Evolutionary conservation across 2,888 invertebrate genomes (phyloP).

Genomic region (Pheosia tremula): DNA sequence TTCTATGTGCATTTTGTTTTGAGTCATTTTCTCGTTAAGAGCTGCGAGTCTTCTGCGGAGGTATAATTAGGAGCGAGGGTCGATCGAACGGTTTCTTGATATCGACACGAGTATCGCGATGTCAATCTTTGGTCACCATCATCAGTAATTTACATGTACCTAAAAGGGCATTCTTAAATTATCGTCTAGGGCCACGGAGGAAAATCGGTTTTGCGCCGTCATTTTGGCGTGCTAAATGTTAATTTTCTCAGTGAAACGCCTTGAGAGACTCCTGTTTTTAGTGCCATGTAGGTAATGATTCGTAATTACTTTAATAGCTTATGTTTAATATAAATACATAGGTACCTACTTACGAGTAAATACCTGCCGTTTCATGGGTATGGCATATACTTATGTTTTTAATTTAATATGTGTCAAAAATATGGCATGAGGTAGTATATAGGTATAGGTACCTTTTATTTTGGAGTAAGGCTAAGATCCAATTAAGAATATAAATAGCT

Average conservation of each 20-base stretch:
- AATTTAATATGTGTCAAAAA: too few relatives aligned
- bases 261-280: conserved; percentile 50
- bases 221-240: conserved; percentile 64
- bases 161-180: conserved; percentile 60
- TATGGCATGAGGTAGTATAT: too few relatives aligned
- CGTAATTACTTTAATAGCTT: conserved; percentile 72
- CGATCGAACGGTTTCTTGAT: conserved; percentile 48
- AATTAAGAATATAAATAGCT: too few relatives aligned
- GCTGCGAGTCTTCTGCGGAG: conserved; percentile 26
- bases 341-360: conserved; percentile 4
- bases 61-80: conserved; percentile 41
- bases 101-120: conserved; percentile 56
- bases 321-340: conserved; percentile 49
- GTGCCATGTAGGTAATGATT: conserved; percentile 52
- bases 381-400: conserved; percentile 15
- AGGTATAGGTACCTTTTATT: too few relatives aligned
- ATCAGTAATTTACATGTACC: conserved; percentile 70
- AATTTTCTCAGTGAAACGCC: conserved; percentile 63
- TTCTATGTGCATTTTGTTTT: conserved; percentile 13
- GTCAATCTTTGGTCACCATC: conserved; percentile 58
- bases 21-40: conserved; percentile 3
- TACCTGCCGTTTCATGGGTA: conserved; percentile 17
- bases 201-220: conserved; percentile 53
- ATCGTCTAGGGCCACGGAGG: conserved; percentile 57
- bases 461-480: too few relatives aligned